Evolutionary conservation across 2,888 invertebrate genomes (phyloP), one percentile per base, ranked within the genome.

Genomic region (Spisula subtruncata): DNA sequence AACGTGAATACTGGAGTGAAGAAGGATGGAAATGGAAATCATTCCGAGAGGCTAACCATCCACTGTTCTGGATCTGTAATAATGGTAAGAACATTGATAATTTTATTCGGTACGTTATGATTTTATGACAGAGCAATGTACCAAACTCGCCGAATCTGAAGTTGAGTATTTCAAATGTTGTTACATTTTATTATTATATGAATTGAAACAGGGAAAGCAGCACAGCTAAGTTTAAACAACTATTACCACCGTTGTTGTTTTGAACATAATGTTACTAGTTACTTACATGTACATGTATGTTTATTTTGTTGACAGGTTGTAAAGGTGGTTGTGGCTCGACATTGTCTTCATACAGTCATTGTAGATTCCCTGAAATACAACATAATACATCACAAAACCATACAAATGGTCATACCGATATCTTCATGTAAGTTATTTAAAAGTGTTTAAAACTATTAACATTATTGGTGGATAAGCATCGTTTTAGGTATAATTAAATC

Each of bases 1-100:
- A 93, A 18, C 80, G 91, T 51, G 87, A 94, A 16, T 93, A 94
- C 82, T 96, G 96, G 96, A 95, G 94, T 25, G 94, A 94, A 41
- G 96, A 96, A 81, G 96, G 96, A 0, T 96, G 96, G 96, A 86
- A 93, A 48, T 96, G 96, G 96, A 92, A 93, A 35, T 80, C 92
- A 46, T 96, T 92, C 92, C 91, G 95, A 60, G 91, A 96, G 81
- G 94, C 96, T 6, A 93, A 89, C 29, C 96, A 96, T 85, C 96
- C 96, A 20, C 92, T 94, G 32, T 96, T 96, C 92, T 96, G 96
- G 96, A 92, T 95, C 32, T 96, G 96, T 89, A 89, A 94, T 82
- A 89, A 95, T 88, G 96, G 96, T 95, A 91, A 86, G 48, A 60
- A 6, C n/a, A n/a, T n/a, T n/a, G n/a, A n/a, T n/a, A n/a, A n/a